phyloP scores from a whole-genome alignment of 2,888 invertebrate species.

The Platypus cylindrus region DNA sequence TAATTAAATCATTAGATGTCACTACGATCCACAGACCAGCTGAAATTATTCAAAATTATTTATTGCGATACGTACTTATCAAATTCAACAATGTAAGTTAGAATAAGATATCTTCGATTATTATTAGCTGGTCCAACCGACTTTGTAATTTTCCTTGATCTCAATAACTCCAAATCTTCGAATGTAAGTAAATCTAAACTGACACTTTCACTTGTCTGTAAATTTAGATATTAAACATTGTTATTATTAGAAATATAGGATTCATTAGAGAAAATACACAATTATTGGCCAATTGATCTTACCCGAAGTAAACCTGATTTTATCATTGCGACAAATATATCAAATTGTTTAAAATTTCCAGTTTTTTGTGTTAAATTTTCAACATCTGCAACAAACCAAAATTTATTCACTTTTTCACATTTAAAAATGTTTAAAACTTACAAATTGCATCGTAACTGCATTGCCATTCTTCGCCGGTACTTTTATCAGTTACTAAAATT shows the following conservation, averaged over 20 bases:
- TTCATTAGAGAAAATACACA: too few species aligned
- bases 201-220: slow-evolving; percentile 40
- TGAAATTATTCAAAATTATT: slow-evolving; percentile 1
- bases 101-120: slow-evolving; percentile 38
- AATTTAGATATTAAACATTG: too few species aligned
- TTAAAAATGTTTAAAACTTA: slow-evolving; percentile 26
- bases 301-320: slow-evolving; percentile 42
- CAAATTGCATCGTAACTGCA: slow-evolving; percentile 40
- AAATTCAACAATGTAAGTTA: slow-evolving; percentile 43
- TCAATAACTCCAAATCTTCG: slow-evolving; percentile 39
- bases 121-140: slow-evolving; percentile 20
- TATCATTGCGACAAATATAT: slow-evolving; percentile 41
- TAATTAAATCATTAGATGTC: too few species aligned
- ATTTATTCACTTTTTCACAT: too few species aligned
- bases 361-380: slow-evolving; percentile 43
- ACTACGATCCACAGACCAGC: not conserved
- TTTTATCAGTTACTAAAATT: slow-evolving; percentile 39
- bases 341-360: slow-evolving; percentile 43
- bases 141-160: slow-evolving; percentile 31
- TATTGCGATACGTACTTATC: slow-evolving; percentile 38
- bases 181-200: slow-evolving; percentile 39
- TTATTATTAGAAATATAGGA: too few species aligned
- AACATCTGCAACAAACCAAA: slow-evolving; percentile 36
- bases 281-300: slow-evolving; percentile 14
- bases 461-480: slow-evolving; percentile 42